Evolutionary conservation across 1,140 invertebrate genomes (phyloP), one percentile per base, ranked within the genome.

Genomic region (Diachasmimorpha longicaudata): DNA sequence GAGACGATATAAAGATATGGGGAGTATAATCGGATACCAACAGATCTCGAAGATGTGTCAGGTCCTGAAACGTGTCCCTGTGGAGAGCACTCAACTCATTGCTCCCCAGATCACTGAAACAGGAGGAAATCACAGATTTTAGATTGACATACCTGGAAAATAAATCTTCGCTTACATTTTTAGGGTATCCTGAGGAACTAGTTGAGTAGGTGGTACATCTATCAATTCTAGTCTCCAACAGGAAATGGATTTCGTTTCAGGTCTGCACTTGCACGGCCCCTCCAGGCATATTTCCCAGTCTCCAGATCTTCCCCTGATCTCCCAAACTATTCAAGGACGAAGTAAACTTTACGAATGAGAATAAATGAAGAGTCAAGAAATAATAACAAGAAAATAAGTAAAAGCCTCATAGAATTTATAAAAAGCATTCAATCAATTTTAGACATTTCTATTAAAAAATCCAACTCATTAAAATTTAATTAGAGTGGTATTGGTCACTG

Each of bases 221-320:
- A 90, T 85, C 0, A 95, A 82, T 13, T 91, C 90, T 4, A 91
- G 89, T 76, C 93, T 91, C 94, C 94, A 95, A 81, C 94, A 95
- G 75, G 91, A 94, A 21, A 95, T 84, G 1, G 91, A 90, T 74
- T 90, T 91, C 0, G 92, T 90, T 81, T 93, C 90, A 23, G 91
- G 86, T 81, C 91, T 86, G 83, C 94, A 93, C 81, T 92, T 92
- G 78, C 94, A 95, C 4, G 91, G 90, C 0, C 92, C 93, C 73
- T 92, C 91, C 0, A 91, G 89, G 83, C 94, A 95, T 31, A 92
- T 89, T n/a, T 92, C 90, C 94, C 94, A 95, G 58, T 89, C 92
- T 14, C 91, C 90, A 76, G 91, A 88, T 52, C 88, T 85, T 77
- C 89, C 85, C 68, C 91, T 89, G 70, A 94, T 89, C 70, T 90